phyloP scores from a whole-genome alignment of 2,888 invertebrate genomes.

The Craniophora ligustri region DNA sequence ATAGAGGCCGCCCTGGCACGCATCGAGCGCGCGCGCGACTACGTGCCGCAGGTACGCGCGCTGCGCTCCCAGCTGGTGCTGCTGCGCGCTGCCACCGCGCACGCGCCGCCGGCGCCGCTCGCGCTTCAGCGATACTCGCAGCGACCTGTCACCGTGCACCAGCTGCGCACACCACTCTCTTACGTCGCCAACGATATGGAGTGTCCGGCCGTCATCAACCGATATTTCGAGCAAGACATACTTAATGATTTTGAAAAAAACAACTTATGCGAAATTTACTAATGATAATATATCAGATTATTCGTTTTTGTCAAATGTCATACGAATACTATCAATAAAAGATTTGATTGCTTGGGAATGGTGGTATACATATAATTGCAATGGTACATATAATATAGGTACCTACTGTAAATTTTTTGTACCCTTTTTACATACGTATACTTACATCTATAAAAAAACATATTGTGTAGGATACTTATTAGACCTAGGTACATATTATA shows the following conservation, averaged over 20 bases:
- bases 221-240: conserved; percentile 55
- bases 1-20: conserved; percentile 63
- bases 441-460: too few relatives aligned
- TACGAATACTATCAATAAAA: too few relatives aligned
- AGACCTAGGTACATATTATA: too few relatives aligned
- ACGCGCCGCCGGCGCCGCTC: background rate
- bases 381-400: too few relatives aligned
- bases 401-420: too few relatives aligned
- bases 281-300: too few relatives aligned
- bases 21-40: conserved; percentile 49
- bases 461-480: too few relatives aligned
- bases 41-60: conserved; percentile 33
- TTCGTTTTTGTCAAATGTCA: too few relatives aligned
- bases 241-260: conserved; percentile 48
- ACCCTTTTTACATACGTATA: too few relatives aligned
- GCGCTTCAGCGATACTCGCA: conserved; percentile 54
- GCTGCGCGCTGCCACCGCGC: conserved; percentile 43
- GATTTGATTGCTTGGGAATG: too few relatives aligned
- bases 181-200: conserved; percentile 53
- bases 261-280: conserved; percentile 57
- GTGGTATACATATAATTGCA: too few relatives aligned
- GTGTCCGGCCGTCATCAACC: conserved; percentile 61
- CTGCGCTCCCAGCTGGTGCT: conserved; percentile 31
- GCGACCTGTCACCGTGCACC: conserved; percentile 27
- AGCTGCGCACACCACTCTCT: conserved; percentile 54